Base-by-base conservation (phyloP, 2,113 vertebrate genomes). In the Entomyzon cyanotis region DNA sequence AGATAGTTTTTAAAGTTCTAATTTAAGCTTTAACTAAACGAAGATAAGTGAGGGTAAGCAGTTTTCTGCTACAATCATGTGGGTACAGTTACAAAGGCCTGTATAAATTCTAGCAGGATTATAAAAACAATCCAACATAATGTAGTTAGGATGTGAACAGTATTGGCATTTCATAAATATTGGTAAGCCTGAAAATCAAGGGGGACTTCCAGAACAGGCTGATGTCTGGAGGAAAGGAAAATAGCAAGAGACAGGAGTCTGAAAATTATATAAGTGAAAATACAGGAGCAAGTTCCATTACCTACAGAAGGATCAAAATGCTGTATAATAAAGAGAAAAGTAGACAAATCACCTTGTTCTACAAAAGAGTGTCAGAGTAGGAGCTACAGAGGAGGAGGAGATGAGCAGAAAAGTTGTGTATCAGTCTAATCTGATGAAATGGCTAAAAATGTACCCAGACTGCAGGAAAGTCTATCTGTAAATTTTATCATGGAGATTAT, bases 21-120 rank as follows among this genome's bases (percentile, higher is more conserved):
- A 88, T 82, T 95, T 92, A 95, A 93, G 73, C 53, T 82, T 96
- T 95, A 91, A 80, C 58, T 94, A 78, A 92, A 77, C 55, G 62
- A 85, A 79, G 90, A 50, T 94, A 46, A 81, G 70, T 73, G 89
- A 91, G 59, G 42, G 21, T 62, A 41, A 93, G 81, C 74, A 87
- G 37, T 77, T 86, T 68, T 84, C 56, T 69, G 20, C 79, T 64
- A 10, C 24, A 33, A 60, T 47, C 16, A 5, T 67, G 65, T 56
- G 50, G 31, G 8, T 93, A 42, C 33, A 62, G 14, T 70, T 70
- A 78, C 70, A 68, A 47, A 86, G 71, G 27, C 55, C 55, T 86
- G 37, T 47, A 5, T 80, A 31, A 82, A 67, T 84, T 60, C 74
- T 35, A 31, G 46, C 39, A 71, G 17, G 41, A 27, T n/a, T 81